Base-by-base conservation (phyloP, 2,113 vertebrate species). In the Chamaea fasciata region DNA sequence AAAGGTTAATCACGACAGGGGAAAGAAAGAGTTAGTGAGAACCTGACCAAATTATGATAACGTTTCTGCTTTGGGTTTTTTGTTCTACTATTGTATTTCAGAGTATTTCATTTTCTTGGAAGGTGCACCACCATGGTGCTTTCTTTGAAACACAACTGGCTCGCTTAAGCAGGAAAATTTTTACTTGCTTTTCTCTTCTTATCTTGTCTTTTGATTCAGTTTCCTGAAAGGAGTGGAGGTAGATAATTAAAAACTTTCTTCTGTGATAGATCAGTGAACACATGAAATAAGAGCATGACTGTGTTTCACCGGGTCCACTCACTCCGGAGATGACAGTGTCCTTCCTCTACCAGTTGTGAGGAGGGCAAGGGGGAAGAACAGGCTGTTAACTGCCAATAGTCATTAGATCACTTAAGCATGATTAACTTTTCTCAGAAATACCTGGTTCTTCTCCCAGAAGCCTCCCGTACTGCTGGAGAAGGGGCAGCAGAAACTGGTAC, bases 341-440 rank as follows among this genome's bases (percentile, higher is more conserved):
- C 12, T 35, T 76, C 84, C 55, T 76, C 78, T 62, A 74, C 57
- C 77, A 2, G 74, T 35, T 64, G 27, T 35, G 49, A 82, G 46
- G 30, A 49, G 22, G 60, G 16, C 14, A 55, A 26, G 33, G 12
- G 27, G 16, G 35, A 1, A 57, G 13, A 75, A 15, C 3, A 14
- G 77, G 28, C 85, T 52, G 19, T 31, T 75, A 93, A 83, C 76
- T 67, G 92, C 63, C 93, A 68, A 2, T 13, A 85, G 21, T 69
- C 47, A 53, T 37, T 37, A 8, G n/a, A 79, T 31, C 44, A 41
- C 23, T 65, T 4, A 42, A 27, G 4, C 8, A 27, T 49, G 50
- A 88, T 70, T 56, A 77, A 13, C 22, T 88, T 35, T 93, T 92
- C 92, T 87, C 90, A 94, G 95, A 96, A 95, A 24, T 18, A 78